These are phyloP conservation scores for Orchesella flavescens DNA, from an alignment of 2,888 invertebrate genomes.

Conservation along the genomic window DNA sequence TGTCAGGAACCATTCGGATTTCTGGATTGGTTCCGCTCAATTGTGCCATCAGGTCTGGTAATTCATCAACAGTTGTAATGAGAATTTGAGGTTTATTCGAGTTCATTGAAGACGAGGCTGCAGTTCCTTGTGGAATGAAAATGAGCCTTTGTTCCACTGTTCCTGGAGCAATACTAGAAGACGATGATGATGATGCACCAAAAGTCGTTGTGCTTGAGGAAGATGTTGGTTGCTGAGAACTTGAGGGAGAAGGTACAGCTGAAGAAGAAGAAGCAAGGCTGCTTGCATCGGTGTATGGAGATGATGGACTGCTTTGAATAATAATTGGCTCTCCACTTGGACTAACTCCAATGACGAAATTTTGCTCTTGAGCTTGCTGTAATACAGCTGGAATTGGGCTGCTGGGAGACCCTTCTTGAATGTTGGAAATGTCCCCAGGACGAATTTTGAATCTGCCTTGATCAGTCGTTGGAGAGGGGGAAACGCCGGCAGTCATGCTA, in stretches of 20 bases:
- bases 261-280: conserved; percentile 14
- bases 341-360: conserved; percentile 50
- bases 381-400: neutral
- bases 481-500: neutral
- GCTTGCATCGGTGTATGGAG: neutral
- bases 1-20: conserved; percentile 59
- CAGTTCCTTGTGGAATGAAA: conserved; percentile 53
- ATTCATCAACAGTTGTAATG: conserved; percentile 58
- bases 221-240: neutral
- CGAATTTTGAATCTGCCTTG: conserved; percentile 70
- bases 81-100: conserved; percentile 43
- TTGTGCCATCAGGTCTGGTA: conserved; percentile 67
- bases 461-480: conserved; percentile 51
- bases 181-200: neutral
- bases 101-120: neutral
- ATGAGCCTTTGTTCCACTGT: conserved; percentile 50
- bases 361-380: conserved; percentile 24
- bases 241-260: conserved; percentile 13
- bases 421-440: conserved; percentile 66
- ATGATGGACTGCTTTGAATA: conserved; percentile 34
- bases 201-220: too few relatives aligned
- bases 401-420: conserved; percentile 9
- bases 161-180: neutral
- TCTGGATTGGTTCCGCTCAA: conserved; percentile 58
- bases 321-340: conserved; percentile 63